Conservation (phyloP, 2,888 invertebrate genomes). For the Diogma glabrata region DNA sequence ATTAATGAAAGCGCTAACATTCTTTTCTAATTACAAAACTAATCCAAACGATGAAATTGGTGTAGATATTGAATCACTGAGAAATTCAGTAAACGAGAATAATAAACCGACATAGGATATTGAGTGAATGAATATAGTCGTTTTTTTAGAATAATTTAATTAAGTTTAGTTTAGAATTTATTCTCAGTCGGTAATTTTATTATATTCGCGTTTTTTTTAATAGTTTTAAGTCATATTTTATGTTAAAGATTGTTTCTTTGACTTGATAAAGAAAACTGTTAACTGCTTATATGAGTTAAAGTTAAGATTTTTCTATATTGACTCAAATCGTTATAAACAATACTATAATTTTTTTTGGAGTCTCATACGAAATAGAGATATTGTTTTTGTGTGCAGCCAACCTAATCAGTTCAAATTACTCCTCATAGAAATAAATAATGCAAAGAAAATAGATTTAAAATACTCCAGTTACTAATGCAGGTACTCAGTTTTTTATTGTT, state of each 20-base stretch:
- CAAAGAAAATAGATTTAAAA: no score
- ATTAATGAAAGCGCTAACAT: constrained; percentile 79
- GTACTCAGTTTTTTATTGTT: no score
- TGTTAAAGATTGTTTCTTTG: no score
- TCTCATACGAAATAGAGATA: no score
- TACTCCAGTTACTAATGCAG: no score
- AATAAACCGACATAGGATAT: background rate
- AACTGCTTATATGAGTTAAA: background rate
- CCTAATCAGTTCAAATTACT: no score
- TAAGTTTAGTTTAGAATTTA: constrained; percentile 2
- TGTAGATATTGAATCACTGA: constrained; percentile 20
- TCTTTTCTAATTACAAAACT: constrained; percentile 75
- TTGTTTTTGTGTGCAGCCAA: no score
- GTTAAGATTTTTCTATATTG: constrained; percentile 7
- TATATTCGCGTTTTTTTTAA: background rate
- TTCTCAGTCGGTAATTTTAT: background rate
- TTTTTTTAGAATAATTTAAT: background rate
- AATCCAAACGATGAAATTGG: constrained; percentile 29
- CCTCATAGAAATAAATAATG: no score
- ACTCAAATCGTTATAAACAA: background rate
- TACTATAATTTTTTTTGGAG: no score
- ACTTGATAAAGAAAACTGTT: constrained; percentile 8
- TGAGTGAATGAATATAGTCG: background rate
- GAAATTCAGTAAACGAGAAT: constrained; percentile 18
- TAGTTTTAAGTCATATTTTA: background rate